phyloP scores from a whole-genome alignment of 2,113 vertebrate genomes.

The Muntiacus reevesi region DNA sequence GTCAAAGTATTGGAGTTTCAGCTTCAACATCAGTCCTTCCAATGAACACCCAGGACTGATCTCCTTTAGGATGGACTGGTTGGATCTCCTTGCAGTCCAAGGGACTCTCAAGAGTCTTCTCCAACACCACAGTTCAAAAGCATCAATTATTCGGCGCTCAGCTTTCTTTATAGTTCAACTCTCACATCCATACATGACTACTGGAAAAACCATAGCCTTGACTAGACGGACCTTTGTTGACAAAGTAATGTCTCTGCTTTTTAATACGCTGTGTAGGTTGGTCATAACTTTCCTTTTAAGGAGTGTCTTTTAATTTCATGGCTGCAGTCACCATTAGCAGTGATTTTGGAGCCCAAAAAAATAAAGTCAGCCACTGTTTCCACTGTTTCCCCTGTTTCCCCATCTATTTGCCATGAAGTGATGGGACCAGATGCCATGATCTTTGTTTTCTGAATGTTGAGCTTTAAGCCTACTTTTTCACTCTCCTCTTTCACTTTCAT shows the following conservation, averaged over 20 bases:
- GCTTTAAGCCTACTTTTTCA: background rate
- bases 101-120: background rate
- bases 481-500: background rate
- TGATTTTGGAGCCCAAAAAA: background rate
- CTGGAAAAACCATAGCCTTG: background rate
- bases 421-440: background rate
- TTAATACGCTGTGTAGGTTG: background rate
- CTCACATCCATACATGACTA: background rate
- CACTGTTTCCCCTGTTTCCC: background rate
- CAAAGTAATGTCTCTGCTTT: background rate
- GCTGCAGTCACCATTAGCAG: background rate
- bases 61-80: background rate
- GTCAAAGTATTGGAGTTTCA: background rate
- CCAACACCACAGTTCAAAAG: background rate
- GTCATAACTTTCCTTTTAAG: background rate
- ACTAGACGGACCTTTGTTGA: fast-evolving
- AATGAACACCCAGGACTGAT: background rate
- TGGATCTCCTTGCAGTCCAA: background rate
- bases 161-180: background rate
- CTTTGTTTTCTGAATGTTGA: background rate
- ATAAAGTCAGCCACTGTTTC: background rate
- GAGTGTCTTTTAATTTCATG: background rate
- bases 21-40: background rate
- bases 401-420: background rate
- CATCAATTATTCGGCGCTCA: fast-evolving